These are phyloP conservation scores for Clitarchus hookeri DNA, from an alignment of 2,888 invertebrate species.

Conservation along the genomic window DNA sequence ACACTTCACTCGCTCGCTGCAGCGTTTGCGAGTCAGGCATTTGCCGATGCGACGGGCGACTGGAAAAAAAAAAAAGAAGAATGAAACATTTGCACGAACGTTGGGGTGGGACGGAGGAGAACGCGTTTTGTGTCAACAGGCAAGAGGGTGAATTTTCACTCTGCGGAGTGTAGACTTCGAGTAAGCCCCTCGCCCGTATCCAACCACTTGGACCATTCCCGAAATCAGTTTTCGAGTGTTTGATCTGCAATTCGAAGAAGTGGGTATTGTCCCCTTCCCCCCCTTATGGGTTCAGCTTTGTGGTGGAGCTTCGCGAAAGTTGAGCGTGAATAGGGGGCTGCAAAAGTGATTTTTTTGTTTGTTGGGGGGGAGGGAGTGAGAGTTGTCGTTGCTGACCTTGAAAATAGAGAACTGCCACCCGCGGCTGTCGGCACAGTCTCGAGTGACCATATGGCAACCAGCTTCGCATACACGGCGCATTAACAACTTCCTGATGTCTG, in stretches of 20 bases:
- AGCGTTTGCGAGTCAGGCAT: too few relatives aligned
- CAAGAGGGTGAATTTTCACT: background rate
- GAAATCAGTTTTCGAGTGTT: slow-evolving; percentile 9
- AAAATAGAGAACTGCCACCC: background rate
- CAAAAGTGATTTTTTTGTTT: background rate
- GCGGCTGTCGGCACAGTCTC: background rate
- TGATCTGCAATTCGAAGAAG: background rate
- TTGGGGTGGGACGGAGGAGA: too few relatives aligned
- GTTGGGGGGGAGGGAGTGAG: too few relatives aligned
- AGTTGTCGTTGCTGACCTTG: too few relatives aligned
- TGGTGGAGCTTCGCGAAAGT: background rate
- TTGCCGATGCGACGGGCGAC: too few relatives aligned
- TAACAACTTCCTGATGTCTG: background rate
- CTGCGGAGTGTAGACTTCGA: background rate
- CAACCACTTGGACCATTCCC: background rate
- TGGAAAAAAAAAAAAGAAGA: too few relatives aligned
- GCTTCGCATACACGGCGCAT: background rate
- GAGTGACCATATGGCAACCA: background rate
- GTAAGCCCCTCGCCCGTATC: too few relatives aligned
- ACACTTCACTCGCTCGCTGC: too few relatives aligned
- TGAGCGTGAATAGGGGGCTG: background rate
- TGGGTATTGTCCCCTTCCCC: too few relatives aligned
- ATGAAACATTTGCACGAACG: too few relatives aligned
- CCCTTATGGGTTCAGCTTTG: too few relatives aligned
- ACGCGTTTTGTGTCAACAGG: background rate